Evolutionary conservation across 2,888 invertebrate genomes (phyloP), one percentile per base, ranked within the genome.

Genomic region (Tinea pellionella): DNA sequence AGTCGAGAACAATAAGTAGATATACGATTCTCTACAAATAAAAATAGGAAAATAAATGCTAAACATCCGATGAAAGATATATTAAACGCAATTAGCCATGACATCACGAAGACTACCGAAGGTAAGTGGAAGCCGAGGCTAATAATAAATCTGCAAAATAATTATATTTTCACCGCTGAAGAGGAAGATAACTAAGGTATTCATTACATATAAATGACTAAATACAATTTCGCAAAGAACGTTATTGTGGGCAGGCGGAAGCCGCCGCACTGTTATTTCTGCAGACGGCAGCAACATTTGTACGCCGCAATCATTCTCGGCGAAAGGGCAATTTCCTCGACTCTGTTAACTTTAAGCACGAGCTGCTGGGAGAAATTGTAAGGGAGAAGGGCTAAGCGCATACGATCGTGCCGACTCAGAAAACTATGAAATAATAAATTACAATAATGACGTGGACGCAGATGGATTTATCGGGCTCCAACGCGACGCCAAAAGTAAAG

Each of bases 281-380:
- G 71, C 72, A 75, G 74, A 74, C 74, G 69, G 73, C 68, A 62
- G 68, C 67, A 64, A 74, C 76, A 79, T 81, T 78, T 81, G 75
- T 73, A 69, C 68, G 70, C 74, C 71, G 78, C 77, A 81, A 80
- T 83, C 76, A 80, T 77, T 75, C 74, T 68, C 66, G 67, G 75
- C 71, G 74, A 77, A 80, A 75, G 77, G 72, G 80, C 77, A 85
- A 85, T 84, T 85, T 84, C 72, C 77, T 73, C 75, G 76, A 68
- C 70, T 75, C 69, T 75, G 75, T 77, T 75, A 77, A 75, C 72
- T 74, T 69, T 69, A 73, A 78, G 76, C 79, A 80, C 79, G 78
- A 80, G 74, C 71, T 73, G 64, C 62, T 68, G 64, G 70, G 58
- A 18, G 74, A 74, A 73, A 79, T 77, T 75, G 76, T 72, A 73